Conservation (phyloP, 2,113 vertebrate genomes). For the Pluvianellus socialis region DNA sequence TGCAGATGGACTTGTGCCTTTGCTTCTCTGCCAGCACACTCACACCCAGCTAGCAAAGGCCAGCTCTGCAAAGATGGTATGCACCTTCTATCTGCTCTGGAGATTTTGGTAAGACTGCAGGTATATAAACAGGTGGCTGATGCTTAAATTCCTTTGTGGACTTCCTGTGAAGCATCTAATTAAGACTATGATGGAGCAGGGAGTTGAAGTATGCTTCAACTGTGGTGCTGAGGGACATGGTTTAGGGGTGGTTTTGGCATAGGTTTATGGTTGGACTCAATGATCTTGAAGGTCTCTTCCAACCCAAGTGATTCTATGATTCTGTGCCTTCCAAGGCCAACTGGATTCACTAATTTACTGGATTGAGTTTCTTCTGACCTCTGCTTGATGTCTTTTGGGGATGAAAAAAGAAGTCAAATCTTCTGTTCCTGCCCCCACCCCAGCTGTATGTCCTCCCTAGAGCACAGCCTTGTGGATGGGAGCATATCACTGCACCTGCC, state of each 20-base stretch:
- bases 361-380: not conserved
- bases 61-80: not conserved
- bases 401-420: not conserved
- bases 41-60: not conserved
- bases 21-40: not conserved
- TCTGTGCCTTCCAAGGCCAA: not conserved
- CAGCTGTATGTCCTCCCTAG: not conserved
- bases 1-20: not conserved
- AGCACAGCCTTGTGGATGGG: not conserved
- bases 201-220: not conserved
- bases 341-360: not conserved
- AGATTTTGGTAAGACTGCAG: not conserved
- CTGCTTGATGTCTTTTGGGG: not conserved
- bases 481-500: not conserved
- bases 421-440: not conserved
- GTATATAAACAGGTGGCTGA: not conserved
- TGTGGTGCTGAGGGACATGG: no score
- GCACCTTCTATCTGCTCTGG: not conserved
- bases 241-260: no score
- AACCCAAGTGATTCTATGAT: no score
- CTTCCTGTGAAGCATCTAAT: not conserved
- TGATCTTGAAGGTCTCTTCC: no score
- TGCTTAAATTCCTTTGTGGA: not conserved
- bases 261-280: no score
- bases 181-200: not conserved